A percentile compares a stretch with the other conserved stretches of the same genome.
These are phyloP conservation scores for Stenurella melanura DNA, from an alignment of 2,888 invertebrate species.

Conservation along the genomic window DNA sequence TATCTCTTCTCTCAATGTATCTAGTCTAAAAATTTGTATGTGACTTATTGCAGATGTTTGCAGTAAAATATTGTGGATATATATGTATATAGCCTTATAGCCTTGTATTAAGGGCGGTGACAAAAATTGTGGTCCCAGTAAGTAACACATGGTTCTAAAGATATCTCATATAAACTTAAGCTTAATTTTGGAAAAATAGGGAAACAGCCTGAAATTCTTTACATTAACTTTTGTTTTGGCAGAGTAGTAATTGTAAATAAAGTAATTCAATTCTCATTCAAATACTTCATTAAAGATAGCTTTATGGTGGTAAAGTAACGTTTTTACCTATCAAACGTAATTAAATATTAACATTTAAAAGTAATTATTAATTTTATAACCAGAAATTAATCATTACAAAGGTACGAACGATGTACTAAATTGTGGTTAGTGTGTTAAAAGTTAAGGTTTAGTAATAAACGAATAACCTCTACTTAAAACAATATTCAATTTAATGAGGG, in stretches of 20 bases:
- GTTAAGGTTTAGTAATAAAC: constrained; percentile 14
- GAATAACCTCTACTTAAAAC: constrained; percentile 15
- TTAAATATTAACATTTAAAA: constrained; percentile 14
- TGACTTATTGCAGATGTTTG: too few relatives aligned
- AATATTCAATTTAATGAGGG: neutral
- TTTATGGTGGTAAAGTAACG: neutral
- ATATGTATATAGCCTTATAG: too few relatives aligned
- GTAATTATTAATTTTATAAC: constrained; percentile 25
- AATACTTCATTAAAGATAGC: neutral
- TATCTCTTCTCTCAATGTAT: too few relatives aligned
- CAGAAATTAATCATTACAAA: constrained; percentile 18
- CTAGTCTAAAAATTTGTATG: too few relatives aligned
- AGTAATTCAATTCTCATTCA: neutral
- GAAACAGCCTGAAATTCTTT: too few relatives aligned
- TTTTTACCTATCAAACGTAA: constrained; percentile 16
- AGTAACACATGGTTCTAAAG: too few relatives aligned
- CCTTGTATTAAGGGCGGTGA: too few relatives aligned
- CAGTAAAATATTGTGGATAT: too few relatives aligned
- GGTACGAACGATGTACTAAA: constrained; percentile 17
- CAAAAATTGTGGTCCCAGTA: too few relatives aligned
- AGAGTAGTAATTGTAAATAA: neutral
- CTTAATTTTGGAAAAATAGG: too few relatives aligned
- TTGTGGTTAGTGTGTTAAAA: constrained; percentile 18
- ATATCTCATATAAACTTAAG: too few relatives aligned
- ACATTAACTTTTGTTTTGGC: too few relatives aligned